Base-by-base conservation (phyloP, 1,140 invertebrate species). In the Drosophila saltans region DNA sequence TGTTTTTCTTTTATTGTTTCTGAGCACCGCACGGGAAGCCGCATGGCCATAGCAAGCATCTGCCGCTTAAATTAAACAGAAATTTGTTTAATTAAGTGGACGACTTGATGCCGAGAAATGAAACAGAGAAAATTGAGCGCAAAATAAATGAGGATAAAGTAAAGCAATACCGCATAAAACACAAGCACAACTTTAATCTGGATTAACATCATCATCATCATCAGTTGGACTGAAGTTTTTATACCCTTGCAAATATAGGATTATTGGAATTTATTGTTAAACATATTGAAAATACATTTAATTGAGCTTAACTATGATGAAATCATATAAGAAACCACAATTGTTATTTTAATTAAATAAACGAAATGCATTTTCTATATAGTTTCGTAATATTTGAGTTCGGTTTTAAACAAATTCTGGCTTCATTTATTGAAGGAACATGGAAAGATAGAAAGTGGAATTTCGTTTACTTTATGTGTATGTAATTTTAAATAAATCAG, bases 1-100 rank as follows among this genome's bases (percentile, higher is more conserved):
- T 65, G 7, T 61, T 56, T 76, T 67, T 57, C 45, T 66, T 28
- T 45, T 69, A 66, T 43, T 62, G 41, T 64, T 39, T 55, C 58
- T 33, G 33, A 56, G 81, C 75, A 69, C 57, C 84, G 73, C 83
- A 88, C 58, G 83, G 69, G 63, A 86, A 88, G 80, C 72, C 74
- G 69, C 55, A 16, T 26, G 67, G 43, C 64, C 66, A 69, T 60
- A 61, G 72, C 70, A 70, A 80, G 80, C 80, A 84, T 52, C 45
- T 80, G 72, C 76, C 76, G 79, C 69, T 82, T 88, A 76, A 88
- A 88, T 88, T 82, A 67, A 68, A 72, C 80, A 88, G 80, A 80
- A 81, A 85, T 88, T 83, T 83, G 72, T 86, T 86, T 86, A 86
- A 86, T 86, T 86, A 86, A 86, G 82, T 89, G 82, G 78, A 75